Evolutionary conservation across 1,140 invertebrate species (phyloP).

Genomic region (Hycleus cichorii): DNA sequence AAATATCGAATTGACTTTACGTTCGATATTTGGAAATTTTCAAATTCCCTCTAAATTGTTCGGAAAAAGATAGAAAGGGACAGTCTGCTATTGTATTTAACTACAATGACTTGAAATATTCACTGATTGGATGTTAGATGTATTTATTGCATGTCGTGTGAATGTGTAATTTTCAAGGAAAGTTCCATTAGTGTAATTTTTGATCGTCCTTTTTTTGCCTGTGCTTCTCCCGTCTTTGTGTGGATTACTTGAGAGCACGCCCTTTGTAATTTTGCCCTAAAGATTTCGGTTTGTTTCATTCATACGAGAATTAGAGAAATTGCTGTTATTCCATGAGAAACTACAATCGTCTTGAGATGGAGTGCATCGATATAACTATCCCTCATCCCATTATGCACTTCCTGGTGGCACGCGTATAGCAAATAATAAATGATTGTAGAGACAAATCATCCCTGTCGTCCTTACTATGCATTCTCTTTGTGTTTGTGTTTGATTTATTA

Average conservation of each 20-base stretch:
- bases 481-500: conserved; percentile 26
- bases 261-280: too few species aligned
- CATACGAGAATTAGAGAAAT: too few species aligned
- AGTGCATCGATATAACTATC: too few species aligned
- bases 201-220: neutral
- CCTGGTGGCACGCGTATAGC: conserved; percentile 19
- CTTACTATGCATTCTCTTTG: conserved; percentile 17
- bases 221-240: too few species aligned
- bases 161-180: neutral
- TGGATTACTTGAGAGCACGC: too few species aligned
- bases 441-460: conserved; percentile 28
- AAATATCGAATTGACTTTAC: neutral
- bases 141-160: conserved; percentile 5
- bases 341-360: too few species aligned
- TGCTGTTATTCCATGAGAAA: too few species aligned
- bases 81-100: conserved; percentile 17
- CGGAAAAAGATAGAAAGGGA: conserved; percentile 3
- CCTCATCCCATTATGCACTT: neutral
- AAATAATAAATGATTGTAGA: conserved; percentile 28
- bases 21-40: too few species aligned
- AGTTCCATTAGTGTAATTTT: neutral
- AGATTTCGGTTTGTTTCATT: too few species aligned
- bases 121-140: conserved; percentile 16
- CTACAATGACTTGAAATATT: conserved; percentile 30
- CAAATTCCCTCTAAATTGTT: neutral